A percentile compares a stretch with the other conserved stretches of the same genome.
phyloP scores from a whole-genome alignment of 2,797 vertebrate species.

The Labeo calbasu region DNA sequence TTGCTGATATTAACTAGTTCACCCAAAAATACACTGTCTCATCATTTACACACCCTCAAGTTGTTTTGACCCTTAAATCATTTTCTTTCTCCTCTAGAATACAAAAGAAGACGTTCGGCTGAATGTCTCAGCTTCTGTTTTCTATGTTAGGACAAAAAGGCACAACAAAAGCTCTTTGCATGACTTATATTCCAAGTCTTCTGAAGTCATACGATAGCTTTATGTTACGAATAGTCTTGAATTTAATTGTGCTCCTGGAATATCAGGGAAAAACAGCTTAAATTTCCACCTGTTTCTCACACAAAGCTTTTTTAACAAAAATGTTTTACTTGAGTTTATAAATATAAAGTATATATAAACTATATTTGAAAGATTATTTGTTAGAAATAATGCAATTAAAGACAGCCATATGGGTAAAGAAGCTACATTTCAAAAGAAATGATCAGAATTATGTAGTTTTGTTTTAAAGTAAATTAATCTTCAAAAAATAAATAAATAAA shows the following conservation, averaged over 20 bases:
- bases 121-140: neutral
- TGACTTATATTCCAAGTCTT: neutral
- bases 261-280: neutral
- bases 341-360: neutral
- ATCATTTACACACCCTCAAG: neutral
- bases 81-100: neutral
- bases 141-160: neutral
- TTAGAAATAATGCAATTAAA: too few relatives aligned
- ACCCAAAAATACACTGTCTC: neutral
- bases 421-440: too few relatives aligned
- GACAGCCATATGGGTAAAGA: too few relatives aligned
- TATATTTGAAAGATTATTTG: too few relatives aligned
- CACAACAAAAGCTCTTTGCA: neutral
- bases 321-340: neutral
- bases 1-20: neutral
- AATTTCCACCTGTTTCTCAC: neutral
- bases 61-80: neutral
- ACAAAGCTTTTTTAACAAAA: neutral
- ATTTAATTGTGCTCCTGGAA: neutral
- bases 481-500: too few relatives aligned
- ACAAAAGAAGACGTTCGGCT: neutral
- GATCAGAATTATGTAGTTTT: too few relatives aligned
- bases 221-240: neutral
- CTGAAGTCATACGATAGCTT: neutral
- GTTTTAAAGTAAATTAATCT: too few relatives aligned